Evolutionary conservation across 1,140 invertebrate genomes (phyloP), one percentile per base, ranked within the genome.

Genomic region (Plutomurus gul): DNA sequence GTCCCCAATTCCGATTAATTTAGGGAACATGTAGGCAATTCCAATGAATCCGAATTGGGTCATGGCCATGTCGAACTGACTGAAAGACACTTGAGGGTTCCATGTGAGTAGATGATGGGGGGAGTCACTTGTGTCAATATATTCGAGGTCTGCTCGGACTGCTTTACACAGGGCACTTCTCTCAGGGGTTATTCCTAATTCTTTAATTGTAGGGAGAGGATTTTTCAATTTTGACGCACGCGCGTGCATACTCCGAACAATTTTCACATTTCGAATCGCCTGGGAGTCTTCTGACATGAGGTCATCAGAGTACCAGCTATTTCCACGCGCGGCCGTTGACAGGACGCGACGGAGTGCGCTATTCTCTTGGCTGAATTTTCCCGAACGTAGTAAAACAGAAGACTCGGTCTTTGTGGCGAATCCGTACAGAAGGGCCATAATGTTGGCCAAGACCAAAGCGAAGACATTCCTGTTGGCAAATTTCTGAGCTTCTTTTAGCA

Each of bases 21-120:
- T 37, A 0, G 80, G 78, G 43, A 80, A 78, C 46, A 81, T 30
- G 46, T 75, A 79, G 8, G 80, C 77, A 10, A 81, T n/a, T n/a
- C 78, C 76, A n/a, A 83, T 79, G 30, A 83, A 79, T 4, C 80
- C 77, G 40, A 83, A 80, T 39, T 80, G 82, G 7, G 82, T 83
- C 49, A 80, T 76, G 37, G 49, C 78, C 80, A 83, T 81, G 39
- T 80, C 80, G 65, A 80, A 83, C 47, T 83, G 82, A 74, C 76
- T 79, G 25, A 83, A 47, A 6, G 74, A 65, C 46, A 83, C 20
- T 4, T 37, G 4, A 11, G 80, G 80, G 11, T 65, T 37, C 49
- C 76, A 81, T 13, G 77, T 81, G 7, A 81, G 43, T 11, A 81
- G n/a, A 13, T 80, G 46, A 18, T 77, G 1, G 1, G 80, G 80